Base-by-base conservation (phyloP, 2,113 vertebrate species). In the Fregetta grallaria region DNA sequence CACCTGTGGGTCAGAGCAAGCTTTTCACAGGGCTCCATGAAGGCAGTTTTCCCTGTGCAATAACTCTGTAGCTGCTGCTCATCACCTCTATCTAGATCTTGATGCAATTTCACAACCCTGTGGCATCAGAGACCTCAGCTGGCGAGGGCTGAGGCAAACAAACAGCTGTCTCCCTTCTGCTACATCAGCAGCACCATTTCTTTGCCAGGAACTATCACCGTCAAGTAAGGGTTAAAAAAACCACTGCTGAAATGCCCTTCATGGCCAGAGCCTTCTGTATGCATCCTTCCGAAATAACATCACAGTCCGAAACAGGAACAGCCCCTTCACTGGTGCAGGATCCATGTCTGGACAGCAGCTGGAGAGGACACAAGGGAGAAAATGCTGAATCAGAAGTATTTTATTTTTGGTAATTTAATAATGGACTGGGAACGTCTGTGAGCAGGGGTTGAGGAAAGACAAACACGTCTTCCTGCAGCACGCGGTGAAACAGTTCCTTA, bases 231-330 rank as follows among this genome's bases (percentile, higher is more conserved):
- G 94, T 97, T 96, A 94, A 96, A 87, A 90, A 73, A 34, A 44
- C 4, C 47, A 36, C 73, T 78, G 36, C 61, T 61, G 42, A 87
- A 95, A 84, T 81, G 65, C 70, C 68, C 65, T 91, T 95, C 47
- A 2, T 85, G 65, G 89, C 76, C 91, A 85, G 38, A 84, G 73
- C 52, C 61, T 94, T 86, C 76, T 84, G 56, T 34, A 27, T 61
- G 81, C 81, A 85, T 89, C 94, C 81, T 89, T 96, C 87, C 84
- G 87, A 90, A 91, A 96, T 94, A 96, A 82, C 90, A 91, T 94
- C 94, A 91, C 34, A 47, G 34, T 65, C 96, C 90, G 76, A 93
- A 96, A 94, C 93, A 95, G 93, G 87, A 96, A 94, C 84, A 90
- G 73, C 67, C 95, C 91, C 22, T 84, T 95, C 94, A 52, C 2